Evolutionary conservation across 2,113 vertebrate genomes (phyloP).

Genomic region (Gallinago jamesoni): DNA sequence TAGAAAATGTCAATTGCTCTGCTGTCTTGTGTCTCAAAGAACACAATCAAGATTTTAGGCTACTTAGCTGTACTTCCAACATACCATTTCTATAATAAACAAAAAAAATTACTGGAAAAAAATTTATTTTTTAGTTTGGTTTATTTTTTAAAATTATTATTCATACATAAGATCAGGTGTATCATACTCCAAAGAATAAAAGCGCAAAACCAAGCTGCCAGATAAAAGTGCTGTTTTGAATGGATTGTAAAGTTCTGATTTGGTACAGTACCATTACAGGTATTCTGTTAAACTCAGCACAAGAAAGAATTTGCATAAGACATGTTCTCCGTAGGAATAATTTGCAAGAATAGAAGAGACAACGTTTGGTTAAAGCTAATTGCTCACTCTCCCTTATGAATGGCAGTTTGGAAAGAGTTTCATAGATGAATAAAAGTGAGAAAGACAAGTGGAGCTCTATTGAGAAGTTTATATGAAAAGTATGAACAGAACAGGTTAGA

Average conservation of each 20-base stretch:
- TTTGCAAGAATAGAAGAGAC: background rate
- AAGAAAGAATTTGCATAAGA: background rate
- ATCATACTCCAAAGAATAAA: background rate
- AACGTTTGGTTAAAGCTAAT: background rate
- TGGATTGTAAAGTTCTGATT: background rate
- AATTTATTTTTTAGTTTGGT: background rate
- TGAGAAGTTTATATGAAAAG: background rate
- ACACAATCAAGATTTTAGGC: background rate
- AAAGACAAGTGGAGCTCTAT: background rate
- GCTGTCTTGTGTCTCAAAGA: background rate
- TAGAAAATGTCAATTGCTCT: conserved; percentile 31
- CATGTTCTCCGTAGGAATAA: background rate
- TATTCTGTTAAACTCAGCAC: background rate
- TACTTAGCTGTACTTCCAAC: background rate
- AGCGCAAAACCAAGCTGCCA: background rate
- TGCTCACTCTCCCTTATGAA: rapidly evolving
- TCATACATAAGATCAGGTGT: background rate
- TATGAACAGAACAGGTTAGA: background rate
- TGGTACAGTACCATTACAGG: background rate
- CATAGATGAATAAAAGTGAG: background rate
- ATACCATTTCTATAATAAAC: background rate
- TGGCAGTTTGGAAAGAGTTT: background rate
- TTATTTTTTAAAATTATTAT: background rate
- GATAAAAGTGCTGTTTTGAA: background rate
- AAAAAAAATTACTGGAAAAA: background rate